phyloP scores from a whole-genome alignment of 2,797 vertebrate genomes.

The Gadopsis bispinosus region DNA sequence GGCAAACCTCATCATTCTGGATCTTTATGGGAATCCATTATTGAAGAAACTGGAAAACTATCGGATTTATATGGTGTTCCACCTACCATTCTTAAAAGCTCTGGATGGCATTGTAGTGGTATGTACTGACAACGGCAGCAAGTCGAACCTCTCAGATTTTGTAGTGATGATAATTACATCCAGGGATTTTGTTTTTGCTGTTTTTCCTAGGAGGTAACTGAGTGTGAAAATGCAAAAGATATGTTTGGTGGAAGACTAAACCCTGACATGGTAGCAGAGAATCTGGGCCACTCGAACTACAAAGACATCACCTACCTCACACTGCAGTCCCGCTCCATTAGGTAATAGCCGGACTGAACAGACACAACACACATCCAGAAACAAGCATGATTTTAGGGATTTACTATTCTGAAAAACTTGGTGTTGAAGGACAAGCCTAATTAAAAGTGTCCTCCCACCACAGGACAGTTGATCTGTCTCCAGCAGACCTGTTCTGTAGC shows the following conservation, averaged over 20 bases:
- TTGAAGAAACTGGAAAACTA: conserved; percentile 89
- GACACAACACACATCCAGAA: neutral
- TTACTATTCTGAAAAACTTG: neutral
- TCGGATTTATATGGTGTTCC: conserved; percentile 89
- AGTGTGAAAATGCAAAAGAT: conserved; percentile 89
- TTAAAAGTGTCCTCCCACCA: neutral
- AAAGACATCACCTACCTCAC: conserved; percentile 85
- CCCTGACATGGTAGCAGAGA: conserved; percentile 90
- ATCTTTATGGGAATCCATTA: conserved; percentile 88
- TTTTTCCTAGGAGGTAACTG: conserved; percentile 83
- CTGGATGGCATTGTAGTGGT: conserved; percentile 90
- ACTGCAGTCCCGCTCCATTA: conserved; percentile 87
- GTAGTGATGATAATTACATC: neutral
- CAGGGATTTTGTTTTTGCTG: neutral
- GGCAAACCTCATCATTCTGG: conserved; percentile 88
- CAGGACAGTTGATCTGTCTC: conserved; percentile 87
- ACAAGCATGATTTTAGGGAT: neutral
- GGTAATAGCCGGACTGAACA: conserved; percentile 73
- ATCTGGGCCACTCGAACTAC: conserved; percentile 89
- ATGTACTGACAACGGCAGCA: conserved; percentile 44
- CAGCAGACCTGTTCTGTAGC: conserved; percentile 84
- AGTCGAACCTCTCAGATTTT: neutral
- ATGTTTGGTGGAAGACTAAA: conserved; percentile 90
- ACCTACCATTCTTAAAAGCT: conserved; percentile 89
- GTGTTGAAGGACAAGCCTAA: neutral